Evolutionary conservation across 1,140 invertebrate genomes (phyloP), one percentile per base, ranked within the genome.

Genomic region (Theocolax elegans): DNA sequence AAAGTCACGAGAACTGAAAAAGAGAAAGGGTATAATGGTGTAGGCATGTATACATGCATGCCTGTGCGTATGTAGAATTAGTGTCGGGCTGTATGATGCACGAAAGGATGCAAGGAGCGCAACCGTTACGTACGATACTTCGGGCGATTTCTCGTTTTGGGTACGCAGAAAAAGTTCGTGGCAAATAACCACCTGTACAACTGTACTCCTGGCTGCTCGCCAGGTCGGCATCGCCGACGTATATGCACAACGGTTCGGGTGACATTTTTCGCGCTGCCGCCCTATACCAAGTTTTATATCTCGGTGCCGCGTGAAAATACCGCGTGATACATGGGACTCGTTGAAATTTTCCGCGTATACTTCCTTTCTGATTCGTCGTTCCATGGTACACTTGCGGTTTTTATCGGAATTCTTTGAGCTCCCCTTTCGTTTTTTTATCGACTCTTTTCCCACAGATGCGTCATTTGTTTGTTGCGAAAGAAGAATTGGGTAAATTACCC

Each of bases 101-200:
- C 4, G 31, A 35, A 35, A 35, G 10, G 31, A 10, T 35, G 31
- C 4, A 35, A 35, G 15, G 15, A 46, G 17, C n/a, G n/a, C n/a
- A n/a, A n/a, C n/a, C n/a, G n/a, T n/a, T n/a, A n/a, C n/a, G n/a
- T n/a, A n/a, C n/a, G n/a, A n/a, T n/a, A n/a, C n/a, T n/a, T n/a
- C n/a, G n/a, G n/a, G n/a, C n/a, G n/a, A n/a, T n/a, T n/a, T n/a
- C n/a, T n/a, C n/a, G n/a, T n/a, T n/a, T n/a, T n/a, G n/a, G n/a
- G n/a, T n/a, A n/a, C n/a, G n/a, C n/a, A 25, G 38, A 19, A 67
- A 67, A 40, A 46, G 29, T 4, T 25, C 21, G 13, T 13, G 29
- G 40, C 38, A 49, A 59, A 59, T 67, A 60, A 68, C 56, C 66
- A 68, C 56, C 66, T 68, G 66, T 42, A 59, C 10, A 68, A 68